phyloP scores from a whole-genome alignment of 2,888 invertebrate genomes.

The Elegia similella region DNA sequence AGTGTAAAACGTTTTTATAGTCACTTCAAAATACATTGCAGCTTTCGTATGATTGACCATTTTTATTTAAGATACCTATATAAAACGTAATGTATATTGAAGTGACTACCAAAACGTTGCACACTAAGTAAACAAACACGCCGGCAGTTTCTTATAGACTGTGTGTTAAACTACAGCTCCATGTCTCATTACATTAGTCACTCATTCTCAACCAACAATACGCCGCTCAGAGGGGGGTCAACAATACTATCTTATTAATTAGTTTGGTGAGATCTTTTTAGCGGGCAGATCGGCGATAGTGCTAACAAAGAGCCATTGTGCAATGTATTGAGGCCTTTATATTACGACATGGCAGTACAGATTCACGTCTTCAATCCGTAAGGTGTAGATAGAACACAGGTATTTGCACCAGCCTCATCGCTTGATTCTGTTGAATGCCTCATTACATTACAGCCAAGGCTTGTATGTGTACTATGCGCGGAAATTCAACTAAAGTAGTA shows the following conservation, averaged over 20 bases:
- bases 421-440: too few relatives aligned
- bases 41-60: too few relatives aligned
- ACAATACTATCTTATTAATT: constrained; percentile 21
- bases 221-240: neutral
- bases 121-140: too few relatives aligned
- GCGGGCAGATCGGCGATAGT: constrained; percentile 8
- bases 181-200: constrained; percentile 10
- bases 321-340: constrained; percentile 13
- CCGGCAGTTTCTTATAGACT: neutral
- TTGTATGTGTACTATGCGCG: too few relatives aligned
- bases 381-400: neutral
- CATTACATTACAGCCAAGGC: too few relatives aligned
- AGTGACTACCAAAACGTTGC: too few relatives aligned
- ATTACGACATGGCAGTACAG: constrained; percentile 5
- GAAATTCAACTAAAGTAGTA: too few relatives aligned
- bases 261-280: constrained; percentile 17
- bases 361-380: constrained; percentile 2
- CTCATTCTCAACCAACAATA: constrained; percentile 1
- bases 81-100: too few relatives aligned
- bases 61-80: too few relatives aligned
- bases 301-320: constrained; percentile 21
- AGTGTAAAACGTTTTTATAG: too few relatives aligned
- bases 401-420: neutral
- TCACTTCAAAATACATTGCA: too few relatives aligned
- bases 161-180: neutral